These are phyloP conservation scores for Tetragonula carbonaria DNA, from an alignment of 2,888 invertebrate species.

Conservation along the genomic window DNA sequence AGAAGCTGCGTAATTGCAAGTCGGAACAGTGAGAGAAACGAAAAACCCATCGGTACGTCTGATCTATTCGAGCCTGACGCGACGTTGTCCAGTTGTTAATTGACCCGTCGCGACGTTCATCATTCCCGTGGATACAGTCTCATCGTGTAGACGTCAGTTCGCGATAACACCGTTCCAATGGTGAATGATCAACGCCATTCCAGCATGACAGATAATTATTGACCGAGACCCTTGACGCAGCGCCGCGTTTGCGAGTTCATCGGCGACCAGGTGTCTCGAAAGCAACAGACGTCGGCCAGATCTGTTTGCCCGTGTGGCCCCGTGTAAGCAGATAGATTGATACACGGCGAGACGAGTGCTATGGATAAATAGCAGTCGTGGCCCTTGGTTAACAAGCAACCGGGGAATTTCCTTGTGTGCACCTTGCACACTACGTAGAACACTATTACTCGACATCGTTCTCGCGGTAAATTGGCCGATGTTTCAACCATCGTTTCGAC, in stretches of 20 bases:
- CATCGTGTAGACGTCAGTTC: constrained; percentile 11
- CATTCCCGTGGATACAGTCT: constrained; percentile 18
- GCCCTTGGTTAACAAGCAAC: not conserved
- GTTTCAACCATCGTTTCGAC: not conserved
- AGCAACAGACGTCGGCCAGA: constrained; percentile 28
- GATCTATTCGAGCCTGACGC: not conserved
- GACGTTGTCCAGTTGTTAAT: constrained; percentile 2
- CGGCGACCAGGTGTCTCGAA: constrained; percentile 42
- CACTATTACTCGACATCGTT: not conserved
- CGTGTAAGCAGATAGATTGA: constrained; percentile 1
- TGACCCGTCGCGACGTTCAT: constrained; percentile 18
- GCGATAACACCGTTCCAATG: constrained; percentile 26
- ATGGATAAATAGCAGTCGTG: not conserved
- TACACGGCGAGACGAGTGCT: not conserved
- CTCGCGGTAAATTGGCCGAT: not conserved
- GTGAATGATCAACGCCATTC: constrained; percentile 45
- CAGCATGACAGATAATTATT: constrained; percentile 46
- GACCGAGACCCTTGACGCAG: constrained; percentile 31
- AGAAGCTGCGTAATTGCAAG: no score
- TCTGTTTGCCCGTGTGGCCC: not conserved
- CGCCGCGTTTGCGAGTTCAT: constrained; percentile 45
- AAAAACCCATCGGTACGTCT: no score
- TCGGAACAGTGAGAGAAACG: no score
- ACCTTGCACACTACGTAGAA: not conserved
- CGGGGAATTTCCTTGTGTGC: not conserved